A percentile compares a stretch with the other conserved stretches of the same genome.
Evolutionary conservation across 2,113 vertebrate species (phyloP).

Genomic region (Phylloscopus trochiloides): DNA sequence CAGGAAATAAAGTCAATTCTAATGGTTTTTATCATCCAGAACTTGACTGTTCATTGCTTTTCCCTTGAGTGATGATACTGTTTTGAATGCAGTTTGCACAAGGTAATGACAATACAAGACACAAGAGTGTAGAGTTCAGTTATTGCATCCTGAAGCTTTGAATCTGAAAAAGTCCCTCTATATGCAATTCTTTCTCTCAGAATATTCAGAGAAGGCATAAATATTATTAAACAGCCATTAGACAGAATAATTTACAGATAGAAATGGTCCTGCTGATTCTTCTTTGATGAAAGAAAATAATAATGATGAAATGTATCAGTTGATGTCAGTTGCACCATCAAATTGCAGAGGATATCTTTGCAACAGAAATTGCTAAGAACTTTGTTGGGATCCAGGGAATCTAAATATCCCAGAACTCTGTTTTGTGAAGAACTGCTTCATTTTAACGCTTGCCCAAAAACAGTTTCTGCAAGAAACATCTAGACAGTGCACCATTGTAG

Average conservation of each 20-base stretch:
- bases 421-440: constrained; percentile 1
- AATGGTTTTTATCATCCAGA: neutral
- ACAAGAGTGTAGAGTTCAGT: neutral
- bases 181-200: neutral
- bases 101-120: neutral
- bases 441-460: constrained; percentile 2
- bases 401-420: neutral
- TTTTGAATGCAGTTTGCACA: neutral
- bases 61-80: neutral
- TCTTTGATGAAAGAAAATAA: neutral
- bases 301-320: neutral
- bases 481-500: constrained; percentile 47
- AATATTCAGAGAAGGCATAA: neutral
- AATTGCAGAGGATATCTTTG: neutral
- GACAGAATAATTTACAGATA: neutral
- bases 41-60: neutral
- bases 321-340: neutral
- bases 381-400: neutral
- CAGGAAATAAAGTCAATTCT: neutral
- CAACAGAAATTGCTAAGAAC: neutral
- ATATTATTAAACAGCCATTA: neutral
- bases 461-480: constrained; percentile 7
- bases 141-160: neutral
- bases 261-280: neutral
- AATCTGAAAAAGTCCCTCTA: neutral